Conservation (phyloP, 1,140 invertebrate species). For the Rhagoletis pomonella region DNA sequence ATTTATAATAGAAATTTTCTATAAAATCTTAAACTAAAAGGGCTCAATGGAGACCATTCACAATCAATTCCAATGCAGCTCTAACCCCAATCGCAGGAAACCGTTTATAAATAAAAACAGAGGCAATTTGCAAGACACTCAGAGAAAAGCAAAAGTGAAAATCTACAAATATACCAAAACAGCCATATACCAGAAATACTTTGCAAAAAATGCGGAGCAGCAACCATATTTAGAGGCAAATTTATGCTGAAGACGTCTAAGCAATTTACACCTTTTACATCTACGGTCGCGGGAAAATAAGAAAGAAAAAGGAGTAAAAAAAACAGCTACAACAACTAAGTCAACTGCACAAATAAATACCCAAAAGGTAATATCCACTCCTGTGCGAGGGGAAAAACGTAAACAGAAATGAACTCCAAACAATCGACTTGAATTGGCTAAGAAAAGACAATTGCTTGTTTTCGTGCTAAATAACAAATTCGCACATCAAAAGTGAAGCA, state of each 20-base stretch:
- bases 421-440: slow-evolving; percentile 21
- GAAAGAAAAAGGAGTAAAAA: neutral
- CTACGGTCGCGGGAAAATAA: neutral
- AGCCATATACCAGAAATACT: neutral
- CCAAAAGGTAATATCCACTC: neutral
- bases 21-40: neutral
- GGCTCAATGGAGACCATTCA: slow-evolving; percentile 1
- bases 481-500: slow-evolving; percentile 73
- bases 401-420: neutral
- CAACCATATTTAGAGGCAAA: slow-evolving; percentile 57
- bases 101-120: neutral
- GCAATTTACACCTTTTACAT: slow-evolving; percentile 51
- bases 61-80: neutral
- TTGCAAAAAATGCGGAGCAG: neutral
- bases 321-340: slow-evolving; percentile 18
- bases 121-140: neutral
- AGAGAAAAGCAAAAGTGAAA: neutral
- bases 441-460: slow-evolving; percentile 67
- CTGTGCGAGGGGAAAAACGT: neutral
- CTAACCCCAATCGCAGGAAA: neutral
- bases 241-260: slow-evolving; percentile 60
- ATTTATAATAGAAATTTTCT: too few species aligned
- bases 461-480: slow-evolving; percentile 72
- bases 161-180: neutral
- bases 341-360: slow-evolving; percentile 3